Conservation (phyloP, 2,113 vertebrate genomes). For the Alces alces region DNA sequence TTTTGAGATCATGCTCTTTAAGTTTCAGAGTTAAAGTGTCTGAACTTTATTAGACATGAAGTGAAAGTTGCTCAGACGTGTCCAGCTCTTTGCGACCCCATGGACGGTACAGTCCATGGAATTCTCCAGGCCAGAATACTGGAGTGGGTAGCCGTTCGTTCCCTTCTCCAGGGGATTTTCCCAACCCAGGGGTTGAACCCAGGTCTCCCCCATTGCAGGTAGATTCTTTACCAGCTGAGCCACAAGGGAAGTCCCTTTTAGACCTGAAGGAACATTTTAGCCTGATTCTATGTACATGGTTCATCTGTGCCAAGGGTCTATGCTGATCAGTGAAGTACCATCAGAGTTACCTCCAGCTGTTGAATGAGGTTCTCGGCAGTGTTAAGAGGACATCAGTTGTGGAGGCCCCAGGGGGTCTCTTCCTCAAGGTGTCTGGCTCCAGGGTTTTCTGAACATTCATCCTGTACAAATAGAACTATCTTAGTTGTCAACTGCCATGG, state of each 20-base stretch:
- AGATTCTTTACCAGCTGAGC: not conserved
- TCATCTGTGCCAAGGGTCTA: not conserved
- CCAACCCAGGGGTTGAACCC: not conserved
- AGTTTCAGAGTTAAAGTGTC: not conserved
- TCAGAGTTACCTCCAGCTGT: not conserved
- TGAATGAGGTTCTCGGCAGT: not conserved
- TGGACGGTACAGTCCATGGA: not conserved
- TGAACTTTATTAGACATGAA: not conserved
- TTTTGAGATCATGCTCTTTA: not conserved
- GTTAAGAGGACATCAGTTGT: not conserved
- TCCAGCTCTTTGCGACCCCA: not conserved
- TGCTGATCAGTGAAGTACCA: not conserved
- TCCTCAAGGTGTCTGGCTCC: not conserved
- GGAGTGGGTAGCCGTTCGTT: not conserved
- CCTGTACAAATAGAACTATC: not conserved
- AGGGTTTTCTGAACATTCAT: not conserved
- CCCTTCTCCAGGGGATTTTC: not conserved
- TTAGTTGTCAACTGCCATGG: not conserved
- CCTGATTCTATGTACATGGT: not conserved
- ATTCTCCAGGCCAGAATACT: not conserved
- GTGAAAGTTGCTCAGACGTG: not conserved
- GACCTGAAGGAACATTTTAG: not conserved
- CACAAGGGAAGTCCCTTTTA: not conserved
- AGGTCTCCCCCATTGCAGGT: accelerated
- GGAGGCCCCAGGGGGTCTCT: not conserved